Evolutionary conservation across 1,140 invertebrate genomes (phyloP), one percentile per base, ranked within the genome.

Genomic region (Drosophila lacertosa): DNA sequence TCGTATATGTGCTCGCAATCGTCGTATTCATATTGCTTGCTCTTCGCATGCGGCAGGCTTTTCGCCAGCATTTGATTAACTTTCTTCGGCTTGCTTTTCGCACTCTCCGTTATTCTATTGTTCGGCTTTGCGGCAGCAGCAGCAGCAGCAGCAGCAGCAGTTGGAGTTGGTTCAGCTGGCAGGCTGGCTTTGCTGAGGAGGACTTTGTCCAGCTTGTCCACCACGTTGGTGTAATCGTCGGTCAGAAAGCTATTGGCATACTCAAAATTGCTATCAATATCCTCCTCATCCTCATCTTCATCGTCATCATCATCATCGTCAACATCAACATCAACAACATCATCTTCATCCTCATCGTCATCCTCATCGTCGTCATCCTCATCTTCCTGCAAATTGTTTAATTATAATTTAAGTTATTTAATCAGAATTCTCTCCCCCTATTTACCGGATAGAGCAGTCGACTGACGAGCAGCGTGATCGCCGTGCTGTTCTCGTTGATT

Each of bases 1-100:
- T 95, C 94, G 72, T 95, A 95, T 64, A 95, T 95, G 78, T 95
- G 94, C 68, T 95, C 94, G 11, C 92, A 76, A 24, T 90, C 89
- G 58, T 88, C 82, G 58, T 89, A 88, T 3, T 75, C 78, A 55
- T 65, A 55, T 10, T 69, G 42, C 35, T 77, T 72, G 20, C 39
- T 39, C 42, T 65, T 54, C 3, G 35, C 40, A 26, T 40, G 40
- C 3, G 39, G 3, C 6, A 33, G 16, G 16, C 13, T 35, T 10
- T 40, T 48, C 4, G n/a, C 7, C 24, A 13, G 16, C 9, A 29
- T 11, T 47, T 42, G 22, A 11, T 40, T 40, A 18, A 4, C 7
- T 18, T 74, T 40, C n/a, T n/a, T n/a, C n/a, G n/a, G n/a, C n/a
- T n/a, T 45, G 35, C 7, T 48, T 48, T 54, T 47, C 9, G 2